These are phyloP conservation scores for Euthynnus affinis DNA, from an alignment of 2,797 vertebrate species.

Conservation along the genomic window DNA sequence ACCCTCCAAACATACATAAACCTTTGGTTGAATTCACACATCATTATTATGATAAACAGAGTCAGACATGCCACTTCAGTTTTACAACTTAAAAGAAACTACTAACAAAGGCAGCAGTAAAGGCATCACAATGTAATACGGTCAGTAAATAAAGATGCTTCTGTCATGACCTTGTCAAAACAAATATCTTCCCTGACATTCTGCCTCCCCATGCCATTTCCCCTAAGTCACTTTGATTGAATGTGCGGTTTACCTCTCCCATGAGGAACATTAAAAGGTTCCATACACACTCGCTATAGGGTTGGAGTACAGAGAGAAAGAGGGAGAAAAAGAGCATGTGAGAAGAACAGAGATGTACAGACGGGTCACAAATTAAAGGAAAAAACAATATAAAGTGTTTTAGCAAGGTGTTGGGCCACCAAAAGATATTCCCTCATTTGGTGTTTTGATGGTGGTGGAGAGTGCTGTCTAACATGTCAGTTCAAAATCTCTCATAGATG, in stretches of 20 bases:
- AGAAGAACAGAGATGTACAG: constrained; percentile 19
- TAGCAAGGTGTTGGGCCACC: no score
- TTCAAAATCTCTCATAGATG: no score
- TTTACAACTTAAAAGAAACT: constrained; percentile 60
- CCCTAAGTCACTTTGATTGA: constrained; percentile 75
- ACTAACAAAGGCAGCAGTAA: constrained; percentile 43
- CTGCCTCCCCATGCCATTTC: constrained; percentile 58
- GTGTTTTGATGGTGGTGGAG: no score
- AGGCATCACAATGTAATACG: constrained; percentile 48
- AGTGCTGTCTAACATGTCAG: no score
- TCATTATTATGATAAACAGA: constrained; percentile 21
- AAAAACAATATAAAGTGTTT: no score
- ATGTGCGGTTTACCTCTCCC: constrained; percentile 77
- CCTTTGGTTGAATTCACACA: constrained; percentile 28
- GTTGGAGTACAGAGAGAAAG: neutral
- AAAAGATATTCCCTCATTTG: no score
- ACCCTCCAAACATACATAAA: constrained; percentile 43
- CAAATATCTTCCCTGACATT: constrained; percentile 72
- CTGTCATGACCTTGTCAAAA: constrained; percentile 79
- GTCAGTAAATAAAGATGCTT: constrained; percentile 70
- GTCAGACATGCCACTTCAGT: constrained; percentile 25
- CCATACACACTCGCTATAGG: constrained; percentile 39
- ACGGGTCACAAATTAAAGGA: no score
- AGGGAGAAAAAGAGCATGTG: constrained; percentile 26
- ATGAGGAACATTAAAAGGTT: constrained; percentile 69